A percentile compares a stretch with the other conserved stretches of the same genome.
phyloP scores from a whole-genome alignment of 2,888 invertebrate species.

The Chrysotoxum bicinctum region DNA sequence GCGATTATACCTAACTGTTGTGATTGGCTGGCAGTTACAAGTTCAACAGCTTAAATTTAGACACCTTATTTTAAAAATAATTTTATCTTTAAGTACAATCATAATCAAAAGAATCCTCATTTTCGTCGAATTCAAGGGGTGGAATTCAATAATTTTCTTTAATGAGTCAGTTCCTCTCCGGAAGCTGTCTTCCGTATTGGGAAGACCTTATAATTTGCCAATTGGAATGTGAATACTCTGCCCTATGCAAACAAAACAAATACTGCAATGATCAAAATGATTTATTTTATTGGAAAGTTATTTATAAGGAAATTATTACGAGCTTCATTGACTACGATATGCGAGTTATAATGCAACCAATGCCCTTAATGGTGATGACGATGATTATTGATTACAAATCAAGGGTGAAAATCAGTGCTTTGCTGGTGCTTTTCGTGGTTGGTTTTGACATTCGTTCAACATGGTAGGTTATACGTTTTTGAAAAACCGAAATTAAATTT shows the following conservation, averaged over 20 bases:
- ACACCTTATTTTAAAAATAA: not conserved
- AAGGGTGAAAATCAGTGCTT: constrained; percentile 44
- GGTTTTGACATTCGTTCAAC: constrained; percentile 24
- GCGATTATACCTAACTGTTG: not conserved
- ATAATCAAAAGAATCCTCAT: not conserved
- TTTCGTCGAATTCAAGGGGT: constrained; percentile 31
- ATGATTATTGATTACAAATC: constrained; percentile 28
- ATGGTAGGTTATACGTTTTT: not conserved
- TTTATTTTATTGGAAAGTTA: constrained; percentile 71
- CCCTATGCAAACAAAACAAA: constrained; percentile 52
- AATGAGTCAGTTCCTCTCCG: constrained; percentile 62
- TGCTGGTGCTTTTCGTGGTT: constrained; percentile 34
- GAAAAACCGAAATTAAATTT: not conserved
- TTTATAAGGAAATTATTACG: constrained; percentile 68
- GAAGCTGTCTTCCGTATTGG: constrained; percentile 58
- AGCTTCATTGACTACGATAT: constrained; percentile 60
- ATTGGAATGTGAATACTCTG: constrained; percentile 35
- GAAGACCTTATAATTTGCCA: constrained; percentile 58
- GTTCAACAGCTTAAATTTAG: not conserved
- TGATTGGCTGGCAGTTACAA: not conserved
- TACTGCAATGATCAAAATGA: constrained; percentile 61
- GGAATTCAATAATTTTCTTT: constrained; percentile 60
- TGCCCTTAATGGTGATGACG: constrained; percentile 36
- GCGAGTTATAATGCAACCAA: constrained; percentile 42
- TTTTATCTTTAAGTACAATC: not conserved